phyloP scores from a whole-genome alignment of 2,113 vertebrate genomes.

The Nothobranchius furzeri region DNA sequence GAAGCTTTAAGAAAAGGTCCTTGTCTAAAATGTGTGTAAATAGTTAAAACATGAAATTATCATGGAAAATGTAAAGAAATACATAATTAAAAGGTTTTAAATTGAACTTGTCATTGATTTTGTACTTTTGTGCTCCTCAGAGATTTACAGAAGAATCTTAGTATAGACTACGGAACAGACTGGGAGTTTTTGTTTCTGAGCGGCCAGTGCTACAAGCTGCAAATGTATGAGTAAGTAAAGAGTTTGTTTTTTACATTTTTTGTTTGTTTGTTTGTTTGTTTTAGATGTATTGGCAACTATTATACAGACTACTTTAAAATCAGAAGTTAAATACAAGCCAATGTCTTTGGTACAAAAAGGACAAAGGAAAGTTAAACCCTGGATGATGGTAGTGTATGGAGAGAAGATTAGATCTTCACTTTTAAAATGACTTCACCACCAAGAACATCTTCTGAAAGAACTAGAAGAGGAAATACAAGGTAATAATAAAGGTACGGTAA shows the following conservation, averaged over 20 bases:
- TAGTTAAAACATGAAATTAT: too few species aligned
- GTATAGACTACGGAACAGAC: constrained; percentile 71
- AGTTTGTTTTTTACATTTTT: not conserved
- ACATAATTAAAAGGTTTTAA: not conserved
- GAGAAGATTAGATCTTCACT: too few species aligned
- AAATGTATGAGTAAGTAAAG: constrained; percentile 75
- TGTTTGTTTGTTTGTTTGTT: not conserved
- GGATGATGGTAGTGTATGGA: too few species aligned
- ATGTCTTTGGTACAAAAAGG: too few species aligned
- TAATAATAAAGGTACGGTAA: too few species aligned
- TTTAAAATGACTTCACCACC: not conserved
- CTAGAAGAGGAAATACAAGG: too few species aligned
- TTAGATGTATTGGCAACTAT: not conserved
- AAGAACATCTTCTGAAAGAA: not conserved
- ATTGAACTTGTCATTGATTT: not conserved
- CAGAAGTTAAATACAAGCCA: not conserved
- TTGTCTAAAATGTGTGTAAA: too few species aligned
- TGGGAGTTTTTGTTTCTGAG: constrained; percentile 77
- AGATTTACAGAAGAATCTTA: constrained; percentile 66
- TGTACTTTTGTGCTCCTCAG: constrained; percentile 38
- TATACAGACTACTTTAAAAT: not conserved
- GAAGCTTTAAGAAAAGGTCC: too few species aligned
- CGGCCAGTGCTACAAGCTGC: constrained; percentile 72
- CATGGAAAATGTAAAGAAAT: not conserved
- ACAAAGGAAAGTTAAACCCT: too few species aligned